phyloP scores from a whole-genome alignment of 2,113 vertebrate species.

The Neolamprologus ventralis region DNA sequence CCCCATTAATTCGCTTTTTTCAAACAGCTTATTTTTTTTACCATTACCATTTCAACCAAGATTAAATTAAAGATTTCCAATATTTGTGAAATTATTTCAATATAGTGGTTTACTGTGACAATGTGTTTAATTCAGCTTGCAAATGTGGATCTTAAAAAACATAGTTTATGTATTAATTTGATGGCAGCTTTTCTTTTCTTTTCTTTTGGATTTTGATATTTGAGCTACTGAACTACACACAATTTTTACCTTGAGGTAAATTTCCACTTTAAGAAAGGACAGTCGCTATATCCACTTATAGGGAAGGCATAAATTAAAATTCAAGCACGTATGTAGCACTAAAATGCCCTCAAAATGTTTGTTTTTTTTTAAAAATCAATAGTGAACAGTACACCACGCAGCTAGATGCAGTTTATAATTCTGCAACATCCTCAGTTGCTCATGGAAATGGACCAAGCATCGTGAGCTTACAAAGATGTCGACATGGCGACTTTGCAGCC shows the following conservation, averaged over 20 bases:
- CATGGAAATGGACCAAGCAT: background rate
- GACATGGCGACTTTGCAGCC: constrained; percentile 1
- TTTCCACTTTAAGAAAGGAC: background rate
- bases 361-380: background rate
- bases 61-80: background rate
- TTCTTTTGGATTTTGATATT: background rate
- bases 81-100: background rate
- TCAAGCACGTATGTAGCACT: background rate
- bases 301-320: background rate
- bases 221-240: background rate
- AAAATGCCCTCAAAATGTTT: background rate
- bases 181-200: background rate
- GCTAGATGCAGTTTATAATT: background rate
- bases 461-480: background rate
- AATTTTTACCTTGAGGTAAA: background rate
- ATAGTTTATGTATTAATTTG: background rate
- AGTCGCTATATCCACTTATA: background rate
- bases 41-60: background rate
- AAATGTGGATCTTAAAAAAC: background rate
- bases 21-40: background rate
- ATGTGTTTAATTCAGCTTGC: background rate
- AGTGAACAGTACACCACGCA: background rate
- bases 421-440: background rate
- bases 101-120: background rate
- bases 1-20: background rate